Evolutionary conservation across 2,113 vertebrate species (phyloP).

Genomic region (Corythornis madagascariensis): DNA sequence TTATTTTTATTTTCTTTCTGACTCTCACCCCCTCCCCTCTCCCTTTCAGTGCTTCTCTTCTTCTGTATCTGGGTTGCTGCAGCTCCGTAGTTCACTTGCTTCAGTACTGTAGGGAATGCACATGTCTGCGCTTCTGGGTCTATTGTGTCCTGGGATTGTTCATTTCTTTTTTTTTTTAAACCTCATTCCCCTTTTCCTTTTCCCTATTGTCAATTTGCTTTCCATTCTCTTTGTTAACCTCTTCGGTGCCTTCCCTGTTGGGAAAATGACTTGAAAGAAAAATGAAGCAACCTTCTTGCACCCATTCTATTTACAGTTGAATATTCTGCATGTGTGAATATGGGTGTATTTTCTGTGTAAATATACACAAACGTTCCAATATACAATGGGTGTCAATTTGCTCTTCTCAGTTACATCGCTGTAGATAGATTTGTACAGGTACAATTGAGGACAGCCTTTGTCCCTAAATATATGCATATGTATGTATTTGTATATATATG

Average conservation of each 20-base stretch:
- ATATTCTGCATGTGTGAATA: conserved; percentile 46
- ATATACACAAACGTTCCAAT: not conserved
- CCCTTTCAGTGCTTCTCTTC: conserved; percentile 50
- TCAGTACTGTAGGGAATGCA: conserved; percentile 72
- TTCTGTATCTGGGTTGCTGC: conserved; percentile 68
- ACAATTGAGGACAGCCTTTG: not conserved
- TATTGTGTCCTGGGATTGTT: conserved; percentile 70
- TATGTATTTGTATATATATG: not conserved
- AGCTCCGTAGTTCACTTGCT: conserved; percentile 70
- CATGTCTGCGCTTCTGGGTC: conserved; percentile 74
- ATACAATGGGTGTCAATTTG: conserved; percentile 41
- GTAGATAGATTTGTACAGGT: conserved; percentile 18
- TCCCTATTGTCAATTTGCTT: conserved; percentile 50
- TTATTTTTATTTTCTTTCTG: conserved; percentile 56
- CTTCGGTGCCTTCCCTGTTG: conserved; percentile 54
- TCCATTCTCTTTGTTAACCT: conserved; percentile 68
- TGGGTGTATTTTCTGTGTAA: conserved; percentile 37
- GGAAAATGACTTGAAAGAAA: conserved; percentile 67
- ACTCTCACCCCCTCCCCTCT: conserved; percentile 53
- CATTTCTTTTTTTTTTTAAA: conserved; percentile 24
- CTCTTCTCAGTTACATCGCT: conserved; percentile 47
- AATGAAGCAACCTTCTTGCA: conserved; percentile 38
- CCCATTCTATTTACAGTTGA: conserved; percentile 41
- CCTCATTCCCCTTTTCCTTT: conserved; percentile 37
- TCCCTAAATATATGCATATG: not conserved